These are phyloP conservation scores for Cuculus canorus DNA, from an alignment of 2,797 vertebrate species.

Conservation along the genomic window DNA sequence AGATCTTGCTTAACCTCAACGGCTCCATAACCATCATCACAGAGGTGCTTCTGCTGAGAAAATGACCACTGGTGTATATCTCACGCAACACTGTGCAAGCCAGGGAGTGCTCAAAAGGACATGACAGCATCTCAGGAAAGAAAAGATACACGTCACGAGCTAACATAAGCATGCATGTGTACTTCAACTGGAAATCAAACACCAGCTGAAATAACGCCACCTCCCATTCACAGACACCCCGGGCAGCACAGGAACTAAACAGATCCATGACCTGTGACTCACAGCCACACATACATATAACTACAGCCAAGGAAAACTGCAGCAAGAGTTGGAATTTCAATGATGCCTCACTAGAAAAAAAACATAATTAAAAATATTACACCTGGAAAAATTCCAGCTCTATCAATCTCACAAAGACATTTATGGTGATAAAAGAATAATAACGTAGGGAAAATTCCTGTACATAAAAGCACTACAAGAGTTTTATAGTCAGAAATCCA, in stretches of 20 bases:
- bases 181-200: background rate
- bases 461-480: conserved; percentile 19
- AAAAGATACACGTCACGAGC: background rate
- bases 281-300: background rate
- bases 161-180: background rate
- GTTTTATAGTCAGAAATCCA: conserved; percentile 22
- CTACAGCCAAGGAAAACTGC: background rate
- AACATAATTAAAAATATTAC: conserved; percentile 39
- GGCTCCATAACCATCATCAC: background rate
- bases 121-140: background rate
- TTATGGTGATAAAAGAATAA: conserved; percentile 48
- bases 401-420: conserved; percentile 35
- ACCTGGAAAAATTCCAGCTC: conserved; percentile 15
- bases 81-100: background rate
- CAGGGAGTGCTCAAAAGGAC: background rate
- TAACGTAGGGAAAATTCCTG: conserved; percentile 18
- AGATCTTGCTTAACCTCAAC: background rate
- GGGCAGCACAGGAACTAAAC: background rate
- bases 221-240: background rate
- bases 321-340: background rate
- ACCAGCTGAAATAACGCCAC: background rate
- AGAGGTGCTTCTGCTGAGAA: background rate
- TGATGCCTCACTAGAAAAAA: conserved; percentile 10
- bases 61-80: background rate
- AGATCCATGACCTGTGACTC: background rate